Evolutionary conservation across 2,797 vertebrate genomes (phyloP).

Genomic region (Balearica regulorum): DNA sequence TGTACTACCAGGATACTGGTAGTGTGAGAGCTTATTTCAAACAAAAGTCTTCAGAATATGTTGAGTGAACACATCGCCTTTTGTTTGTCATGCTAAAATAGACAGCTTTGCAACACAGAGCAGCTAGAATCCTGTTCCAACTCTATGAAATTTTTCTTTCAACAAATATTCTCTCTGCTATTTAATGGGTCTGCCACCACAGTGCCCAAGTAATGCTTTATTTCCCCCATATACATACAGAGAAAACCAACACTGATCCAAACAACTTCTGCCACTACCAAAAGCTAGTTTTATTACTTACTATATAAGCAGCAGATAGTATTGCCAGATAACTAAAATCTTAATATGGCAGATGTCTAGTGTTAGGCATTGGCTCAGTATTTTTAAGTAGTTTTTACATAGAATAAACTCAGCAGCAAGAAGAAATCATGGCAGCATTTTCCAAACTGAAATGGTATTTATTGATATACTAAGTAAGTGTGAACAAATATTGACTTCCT

Average conservation of each 20-base stretch:
- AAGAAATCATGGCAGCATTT: background rate
- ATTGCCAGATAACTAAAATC: conserved; percentile 1
- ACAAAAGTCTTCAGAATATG: background rate
- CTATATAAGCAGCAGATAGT: background rate
- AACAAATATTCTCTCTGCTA: background rate
- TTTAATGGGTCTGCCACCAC: background rate
- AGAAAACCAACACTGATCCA: background rate
- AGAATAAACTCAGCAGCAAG: background rate
- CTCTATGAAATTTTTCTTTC: background rate
- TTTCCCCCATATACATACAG: background rate
- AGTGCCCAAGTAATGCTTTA: background rate
- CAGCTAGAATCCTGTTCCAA: background rate
- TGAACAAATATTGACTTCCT: conserved; percentile 27
- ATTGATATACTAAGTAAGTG: conserved; percentile 8
- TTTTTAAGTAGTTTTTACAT: background rate
- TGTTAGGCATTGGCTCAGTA: background rate
- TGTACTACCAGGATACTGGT: background rate
- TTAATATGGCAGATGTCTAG: background rate
- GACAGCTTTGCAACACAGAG: background rate
- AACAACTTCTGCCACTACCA: background rate
- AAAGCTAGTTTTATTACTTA: background rate
- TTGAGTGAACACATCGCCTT: background rate
- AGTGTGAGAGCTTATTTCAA: background rate
- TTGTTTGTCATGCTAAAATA: background rate
- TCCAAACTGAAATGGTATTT: conserved; percentile 17